Evolutionary conservation across 2,888 invertebrate species (phyloP).

Genomic region (Rotaria magnacalcarata): DNA sequence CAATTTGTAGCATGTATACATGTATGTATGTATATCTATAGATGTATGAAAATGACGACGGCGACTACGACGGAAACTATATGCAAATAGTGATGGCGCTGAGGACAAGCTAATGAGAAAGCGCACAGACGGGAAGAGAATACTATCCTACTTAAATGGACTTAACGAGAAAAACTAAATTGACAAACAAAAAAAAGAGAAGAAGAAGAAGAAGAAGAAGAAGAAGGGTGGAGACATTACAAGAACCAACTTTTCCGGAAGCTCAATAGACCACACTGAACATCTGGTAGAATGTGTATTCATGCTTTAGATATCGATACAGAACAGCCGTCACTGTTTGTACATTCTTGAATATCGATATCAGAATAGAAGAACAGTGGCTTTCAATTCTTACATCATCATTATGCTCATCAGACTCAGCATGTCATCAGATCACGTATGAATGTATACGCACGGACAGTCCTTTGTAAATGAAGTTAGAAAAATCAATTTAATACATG

Average conservation of each 20-base stretch:
- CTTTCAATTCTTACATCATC: slow-evolving; percentile 19
- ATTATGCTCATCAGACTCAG: slow-evolving; percentile 55
- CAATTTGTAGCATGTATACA: not conserved
- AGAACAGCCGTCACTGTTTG: slow-evolving; percentile 10
- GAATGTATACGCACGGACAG: slow-evolving; percentile 2
- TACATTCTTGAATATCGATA: slow-evolving; percentile 16
- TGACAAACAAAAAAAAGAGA: not conserved
- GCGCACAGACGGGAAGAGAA: not conserved
- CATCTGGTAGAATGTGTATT: not conserved
- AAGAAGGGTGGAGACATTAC: not conserved
- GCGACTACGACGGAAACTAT: slow-evolving; percentile 12
- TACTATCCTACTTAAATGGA: slow-evolving; percentile 10
- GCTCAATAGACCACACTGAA: not conserved
- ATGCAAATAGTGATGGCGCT: slow-evolving; percentile 10
- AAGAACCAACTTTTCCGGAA: not conserved
- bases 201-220: too few species aligned
- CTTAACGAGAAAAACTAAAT: slow-evolving; percentile 15
- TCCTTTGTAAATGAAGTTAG: slow-evolving; percentile 11
- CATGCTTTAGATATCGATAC: slow-evolving; percentile 17
- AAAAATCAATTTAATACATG: slow-evolving; percentile 51
- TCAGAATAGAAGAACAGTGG: not conserved
- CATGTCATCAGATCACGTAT: slow-evolving; percentile 50
- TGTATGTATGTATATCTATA: not conserved
- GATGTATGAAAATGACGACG: not conserved
- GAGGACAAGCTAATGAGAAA: slow-evolving; percentile 13